Base-by-base conservation (phyloP, 1,140 invertebrate species). In the Calephelis virginiensis region DNA sequence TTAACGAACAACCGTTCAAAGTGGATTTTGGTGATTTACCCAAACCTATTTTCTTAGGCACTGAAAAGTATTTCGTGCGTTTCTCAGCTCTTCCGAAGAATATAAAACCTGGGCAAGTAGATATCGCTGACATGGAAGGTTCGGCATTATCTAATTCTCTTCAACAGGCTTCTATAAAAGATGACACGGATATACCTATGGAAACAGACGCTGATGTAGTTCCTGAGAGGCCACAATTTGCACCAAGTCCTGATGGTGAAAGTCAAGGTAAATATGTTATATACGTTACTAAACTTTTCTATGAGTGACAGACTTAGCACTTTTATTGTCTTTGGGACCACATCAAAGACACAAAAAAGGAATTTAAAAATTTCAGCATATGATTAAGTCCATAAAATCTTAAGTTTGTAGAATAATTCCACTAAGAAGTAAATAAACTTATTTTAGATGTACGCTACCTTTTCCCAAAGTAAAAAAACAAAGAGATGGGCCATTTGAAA, bases 21-120 rank as follows among this genome's bases (percentile, higher is more conserved):
- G 94, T 96, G 2, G 95, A 97, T 70, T 99, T 98, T 92, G 98
- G 98, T 60, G 98, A 97, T 9, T 92, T 98, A 49, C 97, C 98
- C 0, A 97, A 97, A 78, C 95, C 97, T 1, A 95, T 98, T 63
- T 93, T 95, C 62, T 93, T 98, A 38, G 94, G 94, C 28, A 95
- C 94, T 14, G 94, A 95, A 68, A 95, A 95, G 71, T 96, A 97
- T 86, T 97, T 96, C 74, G 93, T 99, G 17, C 92, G 97, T 45
- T 90, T 93, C 61, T 92, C 95, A 0, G 95, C 95, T 0, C 89
- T 98, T 62, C 96, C 97, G 0, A 94, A 94, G 62, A 94, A 95
- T 37, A 91, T 96, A 4, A 92, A 92, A 56, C 94, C 95, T 0
- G 96, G 96, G 0, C 92, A 93, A 65, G 92, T 96, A 0, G 92